phyloP scores from a whole-genome alignment of 2,797 vertebrate genomes.

The Hapalemur alaotrensis region DNA sequence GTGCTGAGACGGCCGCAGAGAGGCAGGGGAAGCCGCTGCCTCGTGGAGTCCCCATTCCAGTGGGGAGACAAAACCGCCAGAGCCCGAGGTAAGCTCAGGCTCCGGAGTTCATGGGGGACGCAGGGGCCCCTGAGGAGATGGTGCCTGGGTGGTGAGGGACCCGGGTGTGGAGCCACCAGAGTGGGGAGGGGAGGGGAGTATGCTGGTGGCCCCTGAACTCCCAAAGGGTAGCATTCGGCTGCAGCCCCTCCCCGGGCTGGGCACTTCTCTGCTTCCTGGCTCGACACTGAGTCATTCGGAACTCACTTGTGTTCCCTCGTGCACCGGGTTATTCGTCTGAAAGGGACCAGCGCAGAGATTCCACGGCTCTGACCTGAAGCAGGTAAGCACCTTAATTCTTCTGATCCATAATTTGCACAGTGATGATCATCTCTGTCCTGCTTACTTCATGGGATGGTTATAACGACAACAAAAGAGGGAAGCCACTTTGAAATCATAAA shows the following conservation, averaged over 20 bases:
- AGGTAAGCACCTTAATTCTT: background rate
- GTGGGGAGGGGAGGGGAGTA: background rate
- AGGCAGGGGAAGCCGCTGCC: background rate
- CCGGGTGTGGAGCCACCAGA: background rate
- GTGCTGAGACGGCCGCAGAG: rapidly evolving
- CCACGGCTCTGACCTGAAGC: rapidly evolving
- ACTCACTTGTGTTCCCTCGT: background rate
- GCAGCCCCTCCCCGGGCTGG: background rate
- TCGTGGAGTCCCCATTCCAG: rapidly evolving
- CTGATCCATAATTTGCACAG: rapidly evolving
- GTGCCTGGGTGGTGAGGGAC: background rate
- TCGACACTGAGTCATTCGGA: rapidly evolving
- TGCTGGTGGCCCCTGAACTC: background rate
- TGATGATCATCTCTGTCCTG: rapidly evolving
- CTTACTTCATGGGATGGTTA: background rate
- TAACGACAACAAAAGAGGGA: background rate
- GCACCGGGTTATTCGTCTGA: rapidly evolving
- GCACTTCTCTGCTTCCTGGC: background rate
- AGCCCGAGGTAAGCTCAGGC: background rate
- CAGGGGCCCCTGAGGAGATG: rapidly evolving
- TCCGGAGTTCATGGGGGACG: background rate
- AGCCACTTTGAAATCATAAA: background rate
- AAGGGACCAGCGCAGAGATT: background rate
- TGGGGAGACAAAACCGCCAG: background rate
- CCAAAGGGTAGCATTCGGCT: background rate